Base-by-base conservation (phyloP, 2,797 vertebrate genomes). In the Phoebastria nigripes region DNA sequence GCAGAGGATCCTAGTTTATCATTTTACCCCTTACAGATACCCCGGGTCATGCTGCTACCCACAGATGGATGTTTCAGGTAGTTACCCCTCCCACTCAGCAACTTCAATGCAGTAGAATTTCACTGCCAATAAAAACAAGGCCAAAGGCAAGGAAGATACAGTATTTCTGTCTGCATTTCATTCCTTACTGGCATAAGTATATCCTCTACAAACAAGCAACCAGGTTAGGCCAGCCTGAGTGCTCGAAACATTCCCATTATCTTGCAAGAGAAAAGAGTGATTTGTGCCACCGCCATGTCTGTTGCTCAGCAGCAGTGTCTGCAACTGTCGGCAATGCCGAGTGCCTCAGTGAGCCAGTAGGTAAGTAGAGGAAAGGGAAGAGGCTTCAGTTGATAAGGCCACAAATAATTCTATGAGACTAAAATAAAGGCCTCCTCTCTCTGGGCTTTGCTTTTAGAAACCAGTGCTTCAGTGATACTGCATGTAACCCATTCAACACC, bases 321-420 rank as follows among this genome's bases (percentile, higher is more conserved):
- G 79, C 47, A 44, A 14, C 59, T n/a, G 46, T 52, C 82, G 78
- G 84, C 76, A 61, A 13, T 12, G 74, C 49, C 2, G 44, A 82
- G 59, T 7, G 8, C 94, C 67, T 62, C 28, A 7, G 42, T 73
- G 26, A 92, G 71, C 39, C 52, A 46, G 21, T 2, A 65, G 73
- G 39, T 87, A 92, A 87, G 62, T 41, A 46, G 24, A 82, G 82
- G 52, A 77, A 83, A 70, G 52, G 73, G 35, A 69, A 90, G 56
- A 87, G 25, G 63, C 59, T 85, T 82, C 86, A 46, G n/a, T 20
- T 95, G 93, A 86, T 89, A 93, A 93, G 28, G 54, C 74, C 86
- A 39, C 33, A 89, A 82, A 86, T 71, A 84, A 69, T 56, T 58
- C 42, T 39, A 4, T 39, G 78, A 78, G 35, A 84, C 78, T 52